phyloP scores from a whole-genome alignment of 2,797 vertebrate species.

The Sternotherus odoratus region DNA sequence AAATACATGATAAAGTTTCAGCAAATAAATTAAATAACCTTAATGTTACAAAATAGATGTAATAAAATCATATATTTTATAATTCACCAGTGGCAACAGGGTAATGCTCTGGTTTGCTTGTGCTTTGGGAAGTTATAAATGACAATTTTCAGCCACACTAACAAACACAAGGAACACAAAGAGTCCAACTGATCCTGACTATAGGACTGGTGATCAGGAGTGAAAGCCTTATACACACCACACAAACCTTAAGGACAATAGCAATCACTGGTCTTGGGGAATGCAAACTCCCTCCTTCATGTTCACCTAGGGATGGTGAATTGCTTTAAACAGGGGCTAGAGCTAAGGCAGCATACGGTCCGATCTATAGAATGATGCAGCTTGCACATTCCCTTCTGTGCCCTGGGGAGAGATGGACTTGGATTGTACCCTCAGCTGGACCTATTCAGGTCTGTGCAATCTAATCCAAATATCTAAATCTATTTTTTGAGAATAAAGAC shows the following conservation, averaged over 20 bases:
- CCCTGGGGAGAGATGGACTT: not conserved
- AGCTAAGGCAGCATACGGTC: not conserved
- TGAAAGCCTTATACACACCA: not conserved
- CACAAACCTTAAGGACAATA: not conserved
- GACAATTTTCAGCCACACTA: not conserved
- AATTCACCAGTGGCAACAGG: not conserved
- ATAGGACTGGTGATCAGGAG: not conserved
- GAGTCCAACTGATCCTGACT: not conserved
- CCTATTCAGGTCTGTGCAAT: not conserved
- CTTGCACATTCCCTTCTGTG: accelerated
- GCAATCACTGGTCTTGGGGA: not conserved
- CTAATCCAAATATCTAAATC: not conserved
- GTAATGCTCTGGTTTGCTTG: not conserved
- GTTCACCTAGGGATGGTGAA: not conserved
- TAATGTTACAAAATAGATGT: not conserved
- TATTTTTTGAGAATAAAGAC: not conserved
- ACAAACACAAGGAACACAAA: not conserved
- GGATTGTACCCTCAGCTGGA: not conserved
- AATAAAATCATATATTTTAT: not conserved
- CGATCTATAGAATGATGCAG: not conserved
- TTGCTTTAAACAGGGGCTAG: not conserved
- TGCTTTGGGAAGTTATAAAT: not conserved
- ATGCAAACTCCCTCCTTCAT: not conserved
- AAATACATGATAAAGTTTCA: not conserved
- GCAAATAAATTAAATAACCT: not conserved